phyloP scores from a whole-genome alignment of 2,113 vertebrate genomes.

The Crotalus helleri region DNA sequence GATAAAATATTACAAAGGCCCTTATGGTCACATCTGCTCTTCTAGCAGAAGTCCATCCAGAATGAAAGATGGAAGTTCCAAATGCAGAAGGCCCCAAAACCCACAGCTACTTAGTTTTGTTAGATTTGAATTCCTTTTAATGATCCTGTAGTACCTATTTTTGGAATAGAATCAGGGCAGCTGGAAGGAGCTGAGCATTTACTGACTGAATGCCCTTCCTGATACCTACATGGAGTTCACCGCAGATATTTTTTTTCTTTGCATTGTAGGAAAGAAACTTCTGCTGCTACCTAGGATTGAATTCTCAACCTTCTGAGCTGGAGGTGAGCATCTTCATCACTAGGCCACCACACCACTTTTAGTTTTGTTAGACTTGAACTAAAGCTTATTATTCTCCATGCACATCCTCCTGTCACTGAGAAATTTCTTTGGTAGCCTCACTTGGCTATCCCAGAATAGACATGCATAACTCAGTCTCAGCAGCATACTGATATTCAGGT shows the following conservation, averaged over 20 bases:
- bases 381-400: background rate
- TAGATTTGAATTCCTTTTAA: background rate
- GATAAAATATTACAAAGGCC: background rate
- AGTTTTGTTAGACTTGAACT: background rate
- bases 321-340: too few relatives aligned
- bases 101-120: background rate
- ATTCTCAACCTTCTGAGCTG: too few relatives aligned
- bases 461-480: background rate
- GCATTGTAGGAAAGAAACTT: too few relatives aligned
- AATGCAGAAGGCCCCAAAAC: background rate
- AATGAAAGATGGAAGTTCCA: background rate
- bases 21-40: background rate
- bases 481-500: background rate
- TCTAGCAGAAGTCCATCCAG: background rate
- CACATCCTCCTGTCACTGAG: background rate
- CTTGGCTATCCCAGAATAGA: background rate
- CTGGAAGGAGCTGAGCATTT: too few relatives aligned
- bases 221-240: too few relatives aligned
- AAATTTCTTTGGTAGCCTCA: background rate
- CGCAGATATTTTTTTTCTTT: too few relatives aligned
- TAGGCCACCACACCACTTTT: background rate
- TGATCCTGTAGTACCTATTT: too few relatives aligned
- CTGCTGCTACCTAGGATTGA: too few relatives aligned
- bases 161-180: too few relatives aligned
- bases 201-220: too few relatives aligned